Percentiles rank a stretch among this genome's conserved stretches.
phyloP scores from a whole-genome alignment of 2,797 vertebrate species.

The Mycteria americana region DNA sequence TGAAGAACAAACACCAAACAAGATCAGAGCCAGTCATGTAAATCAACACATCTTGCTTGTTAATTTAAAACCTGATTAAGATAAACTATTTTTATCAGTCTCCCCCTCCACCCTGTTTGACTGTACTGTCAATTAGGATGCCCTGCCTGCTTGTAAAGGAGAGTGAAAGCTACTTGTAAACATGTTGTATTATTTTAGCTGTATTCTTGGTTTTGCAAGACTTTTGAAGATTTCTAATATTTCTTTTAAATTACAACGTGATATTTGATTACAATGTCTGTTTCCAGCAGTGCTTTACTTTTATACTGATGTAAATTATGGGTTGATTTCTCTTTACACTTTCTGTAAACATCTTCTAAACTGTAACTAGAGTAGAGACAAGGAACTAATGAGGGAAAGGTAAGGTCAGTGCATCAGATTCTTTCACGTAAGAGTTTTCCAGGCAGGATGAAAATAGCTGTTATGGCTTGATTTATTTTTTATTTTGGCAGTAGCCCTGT shows the following conservation, averaged over 20 bases:
- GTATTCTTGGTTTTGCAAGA: neutral
- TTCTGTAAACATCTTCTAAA: constrained; percentile 3
- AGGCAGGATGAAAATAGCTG: neutral
- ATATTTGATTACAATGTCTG: neutral
- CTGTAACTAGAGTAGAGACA: neutral
- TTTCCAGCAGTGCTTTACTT: neutral
- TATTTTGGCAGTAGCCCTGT: constrained; percentile 7
- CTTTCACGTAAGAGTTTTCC: neutral
- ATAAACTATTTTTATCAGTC: neutral
- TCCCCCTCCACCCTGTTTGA: neutral
- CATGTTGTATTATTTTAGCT: neutral
- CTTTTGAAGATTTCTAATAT: neutral
- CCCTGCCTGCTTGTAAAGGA: neutral
- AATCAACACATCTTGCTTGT: neutral
- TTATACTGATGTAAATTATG: neutral
- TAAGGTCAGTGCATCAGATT: neutral
- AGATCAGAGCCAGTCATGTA: neutral
- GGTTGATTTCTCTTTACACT: neutral
- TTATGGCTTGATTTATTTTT: constrained; percentile 2
- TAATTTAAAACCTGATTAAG: neutral
- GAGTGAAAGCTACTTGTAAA: neutral
- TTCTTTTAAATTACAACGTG: neutral
- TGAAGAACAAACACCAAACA: neutral
- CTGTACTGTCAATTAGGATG: neutral
- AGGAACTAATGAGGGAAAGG: neutral